Evolutionary conservation across 2,888 invertebrate species (phyloP), one percentile per base, ranked within the genome.

Genomic region (Yponomeuta sedellus): DNA sequence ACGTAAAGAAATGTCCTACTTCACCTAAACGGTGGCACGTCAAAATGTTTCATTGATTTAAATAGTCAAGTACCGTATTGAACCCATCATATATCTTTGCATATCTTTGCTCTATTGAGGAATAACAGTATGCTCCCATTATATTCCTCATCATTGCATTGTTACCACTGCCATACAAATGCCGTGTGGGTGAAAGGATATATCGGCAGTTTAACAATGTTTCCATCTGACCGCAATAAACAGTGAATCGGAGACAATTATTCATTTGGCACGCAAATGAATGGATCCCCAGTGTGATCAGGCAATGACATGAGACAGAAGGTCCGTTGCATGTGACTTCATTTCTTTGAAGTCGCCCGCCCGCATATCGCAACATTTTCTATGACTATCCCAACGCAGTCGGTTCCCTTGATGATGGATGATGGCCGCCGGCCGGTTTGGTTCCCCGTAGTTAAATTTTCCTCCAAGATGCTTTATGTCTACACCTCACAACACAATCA

Each of bases 251-350:
- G 62, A 39, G 20, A 59, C 59, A 59, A 59, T 59, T 34, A 62
- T 19, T 39, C 2, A 62, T 62, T 62, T 62, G 62, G 20, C n/a
- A 40, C 40, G 62, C 62, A 62, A 62, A 62, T 62, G 39, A 39
- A 62, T 62, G 62, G 25, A 62, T 62, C 59, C 44, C 44, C 44
- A 52, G 44, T 52, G 44, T 16, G 44, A 52, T 52, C 16, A 3
- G 16, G 12, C 10, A 20, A 52, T 12, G 16, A 16, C 5, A 1
- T 52, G 11, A 59, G 59, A 59, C 25, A 20, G 59, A 59, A 11
- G 25, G 59, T 34, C 34, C 5, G 34, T 34, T 34, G 34, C 34
- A 34, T 8, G 5, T 34, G 34, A 34, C 25, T 25, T 4, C 5
- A 0, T 34, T 34, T 34, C 8, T 34, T 34, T n/a, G n/a, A n/a